Evolutionary conservation across 2,888 invertebrate genomes (phyloP).

Genomic region (Deladenus siricidicola): DNA sequence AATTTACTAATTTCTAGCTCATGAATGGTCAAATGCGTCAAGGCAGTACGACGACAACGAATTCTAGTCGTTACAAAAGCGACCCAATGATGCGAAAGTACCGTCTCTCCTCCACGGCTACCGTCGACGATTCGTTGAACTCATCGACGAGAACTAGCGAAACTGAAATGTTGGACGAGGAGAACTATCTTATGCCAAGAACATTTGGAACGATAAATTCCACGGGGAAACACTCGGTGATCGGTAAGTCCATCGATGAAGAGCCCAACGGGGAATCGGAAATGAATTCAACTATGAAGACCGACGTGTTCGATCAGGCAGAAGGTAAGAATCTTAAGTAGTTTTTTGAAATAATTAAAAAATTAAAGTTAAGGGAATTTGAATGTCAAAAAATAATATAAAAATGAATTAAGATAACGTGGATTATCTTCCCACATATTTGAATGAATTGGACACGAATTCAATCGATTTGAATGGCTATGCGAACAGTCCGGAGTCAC

Average conservation of each 20-base stretch:
- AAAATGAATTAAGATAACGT: too few species aligned
- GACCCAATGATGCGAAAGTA: constrained; percentile 28
- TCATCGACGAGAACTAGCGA: neutral
- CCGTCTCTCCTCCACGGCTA: constrained; percentile 9
- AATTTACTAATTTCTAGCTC: neutral
- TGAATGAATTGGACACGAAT: constrained; percentile 3
- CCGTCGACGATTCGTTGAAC: constrained; percentile 3
- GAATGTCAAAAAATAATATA: too few species aligned
- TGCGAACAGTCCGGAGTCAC: too few species aligned
- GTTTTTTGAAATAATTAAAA: too few species aligned
- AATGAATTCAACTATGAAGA: too few species aligned
- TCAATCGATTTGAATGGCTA: too few species aligned
- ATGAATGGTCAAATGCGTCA: constrained; percentile 1
- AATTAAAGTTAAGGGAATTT: too few species aligned
- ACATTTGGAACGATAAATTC: too few species aligned
- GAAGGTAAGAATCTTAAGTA: too few species aligned
- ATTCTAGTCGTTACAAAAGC: constrained; percentile 35
- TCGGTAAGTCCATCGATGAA: constrained; percentile 8
- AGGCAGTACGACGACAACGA: constrained; percentile 25
- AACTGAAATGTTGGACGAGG: constrained; percentile 15
- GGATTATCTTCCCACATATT: constrained; percentile 3
- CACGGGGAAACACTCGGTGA: neutral
- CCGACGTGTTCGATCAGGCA: too few species aligned
- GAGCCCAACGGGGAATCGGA: constrained; percentile 4
- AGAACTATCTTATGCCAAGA: constrained; percentile 25